Base-by-base conservation (phyloP, 2,797 vertebrate genomes). In the Babyrousa celebensis region DNA sequence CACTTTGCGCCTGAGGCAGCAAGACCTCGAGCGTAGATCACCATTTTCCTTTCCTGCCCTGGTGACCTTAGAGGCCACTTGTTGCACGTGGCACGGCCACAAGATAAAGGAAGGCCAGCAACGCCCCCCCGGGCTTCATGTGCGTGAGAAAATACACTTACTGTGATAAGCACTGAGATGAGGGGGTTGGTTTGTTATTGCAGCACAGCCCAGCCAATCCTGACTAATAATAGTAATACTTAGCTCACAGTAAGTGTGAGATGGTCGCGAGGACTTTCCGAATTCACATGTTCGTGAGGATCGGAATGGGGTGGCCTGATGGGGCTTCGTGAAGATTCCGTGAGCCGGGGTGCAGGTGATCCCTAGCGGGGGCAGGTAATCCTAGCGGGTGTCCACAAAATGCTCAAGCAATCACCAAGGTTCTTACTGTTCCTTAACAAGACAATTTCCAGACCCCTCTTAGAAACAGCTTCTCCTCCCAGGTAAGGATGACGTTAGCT, bases 151-250 rank as follows among this genome's bases (percentile, higher is more conserved):
- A 4, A 32, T 0, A 25, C 40, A 12, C 15, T 16, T 17, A 8
- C 70, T 4, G 11, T 16, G 62, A 62, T 2, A 21, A 27, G 54
- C 29, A 1, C 60, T 29, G 62, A 32, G 77, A 18, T 1, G 2
- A 2, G 25, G 58, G 29, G 27, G 27, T 3, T 5, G 60, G 36
- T 60, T 80, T 54, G 62, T 48, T 18, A 21, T 11, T 0, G 3
- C 68, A 15, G 54, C 32, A 1, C 0, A 3, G 25, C 54, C n/a
- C 20, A 1, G 65, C 21, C 1, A 0, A 3, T 40, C 43, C 78
- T 54, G 71, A 27, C 23, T 2, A 5, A 23, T 16, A 2, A 1
- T 4, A 10, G 8, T 10, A 18, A 4, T 0, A 0, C 65, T 21
- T 3, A 7, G 3, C 70, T 56, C 29, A 0, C 0, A 20, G 10